Percentiles rank a stretch among this genome's conserved stretches.
phyloP scores from a whole-genome alignment of 2,797 vertebrate species.

The Okamejei kenojei region DNA sequence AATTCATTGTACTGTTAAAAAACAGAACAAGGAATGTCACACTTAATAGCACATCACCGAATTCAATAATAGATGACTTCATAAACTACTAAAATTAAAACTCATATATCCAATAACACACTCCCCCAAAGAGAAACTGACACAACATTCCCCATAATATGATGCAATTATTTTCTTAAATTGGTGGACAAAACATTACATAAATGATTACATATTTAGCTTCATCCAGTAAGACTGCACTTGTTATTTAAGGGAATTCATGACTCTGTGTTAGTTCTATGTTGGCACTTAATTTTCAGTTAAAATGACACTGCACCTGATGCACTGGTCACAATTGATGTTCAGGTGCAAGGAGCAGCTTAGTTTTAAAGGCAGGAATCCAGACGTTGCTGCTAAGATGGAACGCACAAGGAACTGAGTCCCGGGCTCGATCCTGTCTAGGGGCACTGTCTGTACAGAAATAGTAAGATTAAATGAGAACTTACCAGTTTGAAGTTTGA shows the following conservation, averaged over 20 bases:
- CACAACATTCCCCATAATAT: background rate
- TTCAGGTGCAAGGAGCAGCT: too few species aligned
- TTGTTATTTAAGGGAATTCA: background rate
- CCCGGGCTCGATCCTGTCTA: too few species aligned
- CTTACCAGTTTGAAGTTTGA: too few species aligned
- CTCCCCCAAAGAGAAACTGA: background rate
- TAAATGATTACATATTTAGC: background rate
- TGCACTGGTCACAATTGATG: too few species aligned
- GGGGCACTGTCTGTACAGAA: too few species aligned
- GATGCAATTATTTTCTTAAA: background rate
- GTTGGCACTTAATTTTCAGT: too few species aligned
- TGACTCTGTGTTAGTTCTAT: background rate
- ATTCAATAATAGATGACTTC: conserved; percentile 13
- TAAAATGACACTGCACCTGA: too few species aligned
- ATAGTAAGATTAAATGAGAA: too few species aligned
- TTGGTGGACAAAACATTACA: background rate
- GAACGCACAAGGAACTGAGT: too few species aligned
- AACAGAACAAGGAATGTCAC: background rate
- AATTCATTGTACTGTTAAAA: background rate
- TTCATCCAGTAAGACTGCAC: background rate
- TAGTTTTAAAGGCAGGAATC: too few species aligned
- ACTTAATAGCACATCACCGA: background rate
- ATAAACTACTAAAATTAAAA: conserved; percentile 9
- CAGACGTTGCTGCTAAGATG: too few species aligned
- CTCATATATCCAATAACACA: background rate